Evolutionary conservation across 2,113 vertebrate species (phyloP).

Genomic region (Microcebus ravelobensis): DNA sequence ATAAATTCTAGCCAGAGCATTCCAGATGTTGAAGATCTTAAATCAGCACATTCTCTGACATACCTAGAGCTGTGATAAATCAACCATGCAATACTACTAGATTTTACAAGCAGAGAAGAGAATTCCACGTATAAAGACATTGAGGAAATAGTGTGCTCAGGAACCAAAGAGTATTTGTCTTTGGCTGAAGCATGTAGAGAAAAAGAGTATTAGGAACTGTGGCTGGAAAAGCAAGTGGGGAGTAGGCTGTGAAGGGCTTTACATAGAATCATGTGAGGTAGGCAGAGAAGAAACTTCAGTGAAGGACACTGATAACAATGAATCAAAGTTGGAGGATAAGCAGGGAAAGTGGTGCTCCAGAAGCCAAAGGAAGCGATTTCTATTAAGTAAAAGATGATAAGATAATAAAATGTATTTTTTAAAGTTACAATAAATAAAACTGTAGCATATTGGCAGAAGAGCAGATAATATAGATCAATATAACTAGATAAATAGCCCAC

Average conservation of each 20-base stretch:
- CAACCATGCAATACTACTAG: background rate
- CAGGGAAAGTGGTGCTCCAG: background rate
- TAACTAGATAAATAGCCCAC: background rate
- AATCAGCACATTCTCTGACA: background rate
- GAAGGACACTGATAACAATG: background rate
- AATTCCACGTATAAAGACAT: background rate
- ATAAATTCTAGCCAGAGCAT: background rate
- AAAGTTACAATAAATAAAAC: constrained; percentile 11
- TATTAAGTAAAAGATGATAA: background rate
- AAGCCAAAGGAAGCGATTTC: background rate
- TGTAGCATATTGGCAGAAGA: background rate
- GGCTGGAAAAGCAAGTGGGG: background rate
- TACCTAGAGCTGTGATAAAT: background rate
- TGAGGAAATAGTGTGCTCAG: background rate
- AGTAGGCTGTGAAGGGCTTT: background rate
- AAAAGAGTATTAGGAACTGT: background rate
- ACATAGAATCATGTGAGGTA: background rate
- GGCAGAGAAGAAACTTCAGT: background rate
- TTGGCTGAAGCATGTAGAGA: background rate
- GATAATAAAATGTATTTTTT: constrained; percentile 22
- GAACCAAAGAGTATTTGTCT: background rate
- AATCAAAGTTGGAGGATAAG: background rate
- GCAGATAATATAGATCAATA: background rate
- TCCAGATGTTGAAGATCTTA: background rate
- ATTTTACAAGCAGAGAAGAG: background rate